Percentiles rank a stretch among this genome's conserved stretches.
These are phyloP conservation scores for Beris chalybata DNA, from an alignment of 2,888 invertebrate genomes.

Conservation along the genomic window DNA sequence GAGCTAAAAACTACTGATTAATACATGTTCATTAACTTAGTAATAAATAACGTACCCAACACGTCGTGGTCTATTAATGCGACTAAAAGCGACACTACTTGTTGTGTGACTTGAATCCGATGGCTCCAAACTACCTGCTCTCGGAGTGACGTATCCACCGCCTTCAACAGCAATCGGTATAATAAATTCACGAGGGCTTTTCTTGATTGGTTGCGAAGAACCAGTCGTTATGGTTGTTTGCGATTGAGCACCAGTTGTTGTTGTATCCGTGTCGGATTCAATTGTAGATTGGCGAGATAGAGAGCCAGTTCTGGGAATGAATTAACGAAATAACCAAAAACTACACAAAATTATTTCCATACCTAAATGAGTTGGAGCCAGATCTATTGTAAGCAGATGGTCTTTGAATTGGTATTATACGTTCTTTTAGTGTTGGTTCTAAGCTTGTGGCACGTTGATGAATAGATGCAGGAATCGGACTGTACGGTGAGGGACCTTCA, in stretches of 20 bases:
- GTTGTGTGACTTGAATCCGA: constrained; percentile 64
- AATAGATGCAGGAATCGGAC: constrained; percentile 46
- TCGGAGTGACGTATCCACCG: constrained; percentile 70
- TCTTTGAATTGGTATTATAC: constrained; percentile 69
- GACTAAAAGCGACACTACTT: constrained; percentile 58
- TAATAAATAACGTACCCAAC: constrained; percentile 62
- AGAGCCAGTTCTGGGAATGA: constrained; percentile 45
- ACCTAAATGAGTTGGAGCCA: constrained; percentile 51
- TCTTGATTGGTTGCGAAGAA: constrained; percentile 73
- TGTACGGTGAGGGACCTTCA: constrained; percentile 49
- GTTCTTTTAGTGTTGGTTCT: constrained; percentile 64
- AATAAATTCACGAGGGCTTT: constrained; percentile 87
- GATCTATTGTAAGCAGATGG: constrained; percentile 53
- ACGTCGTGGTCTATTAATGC: constrained; percentile 61
- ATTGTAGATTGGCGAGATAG: constrained; percentile 67
- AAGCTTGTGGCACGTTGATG: constrained; percentile 61
- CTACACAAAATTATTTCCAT: neutral
- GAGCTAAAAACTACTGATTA: constrained; percentile 54
- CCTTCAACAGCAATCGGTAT: constrained; percentile 93
- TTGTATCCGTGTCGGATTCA: constrained; percentile 71
- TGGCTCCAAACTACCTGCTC: constrained; percentile 75
- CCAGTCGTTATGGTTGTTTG: constrained; percentile 45
- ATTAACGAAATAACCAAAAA: neutral
- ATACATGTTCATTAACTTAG: constrained; percentile 4
- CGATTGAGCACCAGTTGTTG: constrained; percentile 55